Evolutionary conservation across 2,888 invertebrate genomes (phyloP).

Genomic region (Deilephila porcellus): DNA sequence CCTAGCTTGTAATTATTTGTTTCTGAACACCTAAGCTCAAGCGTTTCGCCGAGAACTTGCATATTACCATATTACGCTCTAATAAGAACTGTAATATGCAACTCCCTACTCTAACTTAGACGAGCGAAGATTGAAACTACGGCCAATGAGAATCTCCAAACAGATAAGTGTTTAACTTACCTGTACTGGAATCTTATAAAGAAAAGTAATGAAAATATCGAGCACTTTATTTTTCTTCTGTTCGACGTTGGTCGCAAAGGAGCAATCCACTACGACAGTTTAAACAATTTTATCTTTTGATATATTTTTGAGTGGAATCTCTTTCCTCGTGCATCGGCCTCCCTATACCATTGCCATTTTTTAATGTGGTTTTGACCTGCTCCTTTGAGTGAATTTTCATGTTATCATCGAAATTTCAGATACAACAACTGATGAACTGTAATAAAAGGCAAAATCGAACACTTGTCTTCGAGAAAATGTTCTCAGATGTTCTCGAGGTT

Average conservation of each 20-base stretch:
- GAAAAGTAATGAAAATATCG: background rate
- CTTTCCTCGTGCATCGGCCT: too few species aligned
- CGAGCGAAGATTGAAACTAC: conserved; percentile 12
- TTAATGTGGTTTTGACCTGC: too few species aligned
- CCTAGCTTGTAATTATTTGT: background rate
- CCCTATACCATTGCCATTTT: too few species aligned
- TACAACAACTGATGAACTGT: too few species aligned
- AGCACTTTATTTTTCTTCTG: background rate
- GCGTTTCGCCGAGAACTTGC: conserved; percentile 2
- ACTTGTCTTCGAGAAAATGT: too few species aligned
- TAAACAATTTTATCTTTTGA: too few species aligned
- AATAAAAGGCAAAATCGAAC: too few species aligned
- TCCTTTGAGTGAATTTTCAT: too few species aligned
- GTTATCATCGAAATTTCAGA: too few species aligned
- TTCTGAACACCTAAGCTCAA: background rate
- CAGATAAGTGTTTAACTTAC: conserved; percentile 16
- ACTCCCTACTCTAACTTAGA: conserved; percentile 6
- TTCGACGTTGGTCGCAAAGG: background rate
- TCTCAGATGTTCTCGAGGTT: too few species aligned
- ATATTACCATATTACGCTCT: background rate
- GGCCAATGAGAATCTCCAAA: conserved; percentile 5
- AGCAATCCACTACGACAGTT: background rate
- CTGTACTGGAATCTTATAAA: background rate
- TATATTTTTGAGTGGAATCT: too few species aligned
- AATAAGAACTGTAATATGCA: conserved; percentile 10